Percentiles rank a stretch among this genome's conserved stretches.
These are phyloP conservation scores for Zootermopsis nevadensis DNA, from an alignment of 2,888 invertebrate species.

Conservation along the genomic window DNA sequence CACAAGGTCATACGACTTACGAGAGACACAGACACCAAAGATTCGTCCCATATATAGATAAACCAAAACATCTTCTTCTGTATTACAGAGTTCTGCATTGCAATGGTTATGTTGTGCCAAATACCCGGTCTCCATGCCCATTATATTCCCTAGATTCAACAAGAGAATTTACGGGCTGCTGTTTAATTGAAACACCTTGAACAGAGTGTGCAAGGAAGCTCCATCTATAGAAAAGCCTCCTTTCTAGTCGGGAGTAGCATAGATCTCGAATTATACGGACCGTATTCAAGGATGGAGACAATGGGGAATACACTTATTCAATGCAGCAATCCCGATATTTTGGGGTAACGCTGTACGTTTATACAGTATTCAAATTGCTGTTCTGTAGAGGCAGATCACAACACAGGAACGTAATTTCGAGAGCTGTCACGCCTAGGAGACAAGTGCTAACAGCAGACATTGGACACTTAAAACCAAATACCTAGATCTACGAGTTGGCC, in stretches of 20 bases:
- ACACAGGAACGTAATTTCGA: background rate
- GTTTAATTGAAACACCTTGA: conserved; percentile 34
- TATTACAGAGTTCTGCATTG: background rate
- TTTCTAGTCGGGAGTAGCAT: background rate
- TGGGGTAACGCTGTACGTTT: background rate
- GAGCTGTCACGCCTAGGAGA: background rate
- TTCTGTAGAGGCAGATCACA: background rate
- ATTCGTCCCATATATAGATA: no score
- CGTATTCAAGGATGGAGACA: background rate
- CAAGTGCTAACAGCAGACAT: background rate
- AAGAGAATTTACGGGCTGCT: conserved; percentile 28
- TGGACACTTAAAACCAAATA: background rate
- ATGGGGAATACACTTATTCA: background rate
- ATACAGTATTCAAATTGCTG: conserved; percentile 9
- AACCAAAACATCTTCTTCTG: no score
- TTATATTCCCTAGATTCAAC: conserved; percentile 2
- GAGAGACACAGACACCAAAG: no score
- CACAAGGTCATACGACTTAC: no score
- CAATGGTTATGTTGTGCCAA: background rate
- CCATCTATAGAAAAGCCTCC: conserved; percentile 5
- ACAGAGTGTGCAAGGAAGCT: background rate
- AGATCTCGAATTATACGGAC: conserved; percentile 17
- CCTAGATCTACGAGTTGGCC: background rate
- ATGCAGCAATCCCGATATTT: background rate
- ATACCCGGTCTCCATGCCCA: background rate